Conservation (phyloP, 1,140 invertebrate genomes). For the Pomacea maculata region DNA sequence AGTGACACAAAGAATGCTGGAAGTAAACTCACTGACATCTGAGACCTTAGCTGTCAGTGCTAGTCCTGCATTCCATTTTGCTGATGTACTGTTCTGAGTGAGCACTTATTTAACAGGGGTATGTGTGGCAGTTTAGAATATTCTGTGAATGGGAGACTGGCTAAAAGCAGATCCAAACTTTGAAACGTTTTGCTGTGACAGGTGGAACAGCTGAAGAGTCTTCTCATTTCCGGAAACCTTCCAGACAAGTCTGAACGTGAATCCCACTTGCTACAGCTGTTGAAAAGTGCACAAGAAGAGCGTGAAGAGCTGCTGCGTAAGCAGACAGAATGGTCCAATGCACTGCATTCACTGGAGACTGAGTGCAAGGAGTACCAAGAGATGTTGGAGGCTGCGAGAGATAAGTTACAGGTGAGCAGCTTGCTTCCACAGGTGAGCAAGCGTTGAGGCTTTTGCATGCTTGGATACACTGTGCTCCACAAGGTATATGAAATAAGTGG, state of each 20-base stretch:
- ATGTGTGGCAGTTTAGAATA: too few species aligned
- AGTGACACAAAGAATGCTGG: too few species aligned
- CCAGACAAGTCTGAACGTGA: constrained; percentile 76
- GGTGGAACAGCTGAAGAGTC: constrained; percentile 73
- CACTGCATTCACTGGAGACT: constrained; percentile 70
- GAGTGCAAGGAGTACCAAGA: constrained; percentile 62
- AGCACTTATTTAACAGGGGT: too few species aligned
- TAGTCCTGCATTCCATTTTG: too few species aligned
- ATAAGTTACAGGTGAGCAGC: constrained; percentile 48
- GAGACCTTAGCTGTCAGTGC: too few species aligned
- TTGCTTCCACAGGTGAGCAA: neutral
- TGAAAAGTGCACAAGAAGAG: constrained; percentile 80
- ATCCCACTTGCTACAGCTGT: constrained; percentile 83
- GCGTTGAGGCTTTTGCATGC: too few species aligned
- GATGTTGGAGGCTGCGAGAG: constrained; percentile 68
- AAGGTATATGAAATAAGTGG: too few species aligned
- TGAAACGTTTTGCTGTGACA: constrained; percentile 18
- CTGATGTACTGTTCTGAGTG: too few species aligned
- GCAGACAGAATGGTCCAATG: constrained; percentile 78
- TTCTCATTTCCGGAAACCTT: constrained; percentile 58
- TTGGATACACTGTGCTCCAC: too few species aligned
- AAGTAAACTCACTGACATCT: too few species aligned
- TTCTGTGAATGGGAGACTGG: too few species aligned
- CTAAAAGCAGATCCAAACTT: too few species aligned
- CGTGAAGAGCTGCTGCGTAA: constrained; percentile 69